phyloP scores from a whole-genome alignment of 2,113 vertebrate species.

The Lichenostomus cassidix region DNA sequence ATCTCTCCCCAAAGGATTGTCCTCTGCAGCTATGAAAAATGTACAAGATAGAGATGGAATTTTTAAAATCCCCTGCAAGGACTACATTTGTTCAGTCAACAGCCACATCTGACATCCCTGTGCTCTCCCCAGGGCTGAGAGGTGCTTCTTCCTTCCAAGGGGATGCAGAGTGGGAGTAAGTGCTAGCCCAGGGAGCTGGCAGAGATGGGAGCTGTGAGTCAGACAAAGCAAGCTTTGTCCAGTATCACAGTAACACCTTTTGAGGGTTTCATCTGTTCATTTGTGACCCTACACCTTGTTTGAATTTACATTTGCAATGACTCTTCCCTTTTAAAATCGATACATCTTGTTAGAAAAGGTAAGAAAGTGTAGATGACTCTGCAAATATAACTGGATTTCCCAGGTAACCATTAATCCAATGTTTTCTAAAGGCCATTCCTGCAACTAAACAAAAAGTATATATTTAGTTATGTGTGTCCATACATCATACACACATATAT shows the following conservation, averaged over 20 bases:
- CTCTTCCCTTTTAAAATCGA: background rate
- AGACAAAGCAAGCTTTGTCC: background rate
- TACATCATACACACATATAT: background rate
- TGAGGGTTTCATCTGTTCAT: background rate
- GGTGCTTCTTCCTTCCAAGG: background rate
- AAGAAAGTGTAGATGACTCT: background rate
- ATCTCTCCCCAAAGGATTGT: background rate
- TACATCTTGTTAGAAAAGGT: background rate
- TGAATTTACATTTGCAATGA: background rate
- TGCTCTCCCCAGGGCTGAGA: background rate
- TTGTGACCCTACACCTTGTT: background rate
- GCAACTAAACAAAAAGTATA: background rate
- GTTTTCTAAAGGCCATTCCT: background rate
- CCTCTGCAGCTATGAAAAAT: background rate
- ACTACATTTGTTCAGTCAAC: background rate
- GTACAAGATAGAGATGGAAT: background rate
- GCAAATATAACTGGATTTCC: background rate
- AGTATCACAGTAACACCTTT: background rate
- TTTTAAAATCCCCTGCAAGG: background rate
- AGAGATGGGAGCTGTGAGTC: background rate
- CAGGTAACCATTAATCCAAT: background rate
- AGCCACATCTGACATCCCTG: background rate
- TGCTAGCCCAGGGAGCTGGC: background rate
- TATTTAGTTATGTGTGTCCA: background rate
- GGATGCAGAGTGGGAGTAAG: background rate